Base-by-base conservation (phyloP, 2,113 vertebrate genomes). In the Hepsetus odoe region DNA sequence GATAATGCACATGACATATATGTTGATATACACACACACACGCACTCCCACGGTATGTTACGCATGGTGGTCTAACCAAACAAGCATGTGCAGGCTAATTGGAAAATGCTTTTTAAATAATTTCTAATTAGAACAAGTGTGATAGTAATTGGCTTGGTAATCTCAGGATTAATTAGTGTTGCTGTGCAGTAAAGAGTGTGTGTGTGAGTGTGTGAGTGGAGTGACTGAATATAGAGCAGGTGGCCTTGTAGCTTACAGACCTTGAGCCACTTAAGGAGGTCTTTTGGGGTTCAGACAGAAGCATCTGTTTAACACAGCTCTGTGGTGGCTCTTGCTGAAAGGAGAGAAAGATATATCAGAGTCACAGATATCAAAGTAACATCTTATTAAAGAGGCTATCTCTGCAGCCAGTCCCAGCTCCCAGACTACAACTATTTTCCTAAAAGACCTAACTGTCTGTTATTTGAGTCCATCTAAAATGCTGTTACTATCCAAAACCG, bases 121-220 rank as follows among this genome's bases (percentile, higher is more conserved):
- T 94, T 94, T 94, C 89, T 95, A 94, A 96, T 95, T 96, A 96
- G 95, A 91, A 91, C 92, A 93, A 94, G 95, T 95, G 91, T 89
- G 90, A 90, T 93, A 92, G 92, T 95, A 95, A 95, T 96, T 94
- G 95, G 93, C 93, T 93, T 87, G 77, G 92, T 95, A 94, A 96
- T 95, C 94, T 96, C 93, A 94, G 93, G 90, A 94, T 94, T 95
- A 95, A 95, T 96, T 95, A 96, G 94, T 87, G 76, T 93, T 93
- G 90, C 86, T 91, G 89, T 92, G 90, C 91, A 88, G 82, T 74
- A 86, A 92, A 91, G 86, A 86, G 85, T 82, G 80, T 87, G 88
- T 90, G 91, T 91, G 91, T 89, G 91, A 64, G 83, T 88, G 88
- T 86, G 85, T 84, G 83, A 86, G 89, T 91, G 89, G n/a, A 85